These are phyloP conservation scores for Spialia ferax DNA, from an alignment of 2,888 invertebrate genomes.

Conservation along the genomic window DNA sequence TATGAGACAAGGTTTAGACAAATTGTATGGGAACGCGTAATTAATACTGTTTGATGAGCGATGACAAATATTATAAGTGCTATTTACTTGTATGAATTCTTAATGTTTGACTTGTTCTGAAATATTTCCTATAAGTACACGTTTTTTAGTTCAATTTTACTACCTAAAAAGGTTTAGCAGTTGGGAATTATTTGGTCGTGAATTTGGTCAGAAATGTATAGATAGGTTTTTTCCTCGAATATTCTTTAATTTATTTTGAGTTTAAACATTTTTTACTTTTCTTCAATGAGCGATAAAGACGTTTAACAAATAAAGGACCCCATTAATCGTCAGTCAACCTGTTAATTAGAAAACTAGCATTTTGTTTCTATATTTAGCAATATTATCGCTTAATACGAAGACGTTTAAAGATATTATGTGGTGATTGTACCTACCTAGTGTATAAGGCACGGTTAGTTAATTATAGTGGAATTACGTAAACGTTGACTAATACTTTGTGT, in stretches of 20 bases:
- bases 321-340: neutral
- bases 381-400: conserved; percentile 22
- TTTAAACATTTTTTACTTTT: neutral
- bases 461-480: conserved; percentile 29
- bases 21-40: conserved; percentile 14
- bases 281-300: neutral
- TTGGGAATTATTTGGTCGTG: no score
- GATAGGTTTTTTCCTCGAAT: no score
- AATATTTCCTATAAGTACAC: conserved; percentile 13
- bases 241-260: no score
- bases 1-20: conserved; percentile 8
- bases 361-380: conserved; percentile 16
- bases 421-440: conserved; percentile 8
- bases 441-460: conserved; percentile 30
- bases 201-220: no score
- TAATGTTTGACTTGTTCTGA: conserved; percentile 22
- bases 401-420: conserved; percentile 24
- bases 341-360: neutral
- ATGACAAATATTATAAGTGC: conserved; percentile 21
- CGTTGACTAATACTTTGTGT: conserved; percentile 28
- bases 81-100: conserved; percentile 4
- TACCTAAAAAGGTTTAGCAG: no score
- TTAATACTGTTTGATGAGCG: conserved; percentile 21
- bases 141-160: conserved; percentile 3
- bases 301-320: neutral